Base-by-base conservation (phyloP, 2,797 vertebrate genomes). In the Xiphorhynchus erythropygius region DNA sequence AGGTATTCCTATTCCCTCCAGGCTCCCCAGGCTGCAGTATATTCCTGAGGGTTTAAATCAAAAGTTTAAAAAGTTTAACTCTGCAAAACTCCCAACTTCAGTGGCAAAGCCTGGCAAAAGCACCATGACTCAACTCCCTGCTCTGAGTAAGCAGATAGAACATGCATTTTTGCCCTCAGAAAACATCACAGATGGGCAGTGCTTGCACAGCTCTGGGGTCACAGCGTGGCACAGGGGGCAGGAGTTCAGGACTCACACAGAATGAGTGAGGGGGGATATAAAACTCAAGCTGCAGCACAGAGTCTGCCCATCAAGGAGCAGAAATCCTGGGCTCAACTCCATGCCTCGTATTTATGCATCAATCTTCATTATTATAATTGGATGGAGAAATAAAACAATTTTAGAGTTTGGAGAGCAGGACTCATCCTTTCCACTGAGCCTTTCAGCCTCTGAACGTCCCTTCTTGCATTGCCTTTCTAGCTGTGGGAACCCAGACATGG, bases 61-160 rank as follows among this genome's bases (percentile, higher is more conserved):
- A 63, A 91, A 87, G 76, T 88, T 93, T 63, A 41, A 47, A 13
- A 93, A 76, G 63, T 95, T 86, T 69, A 90, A 74, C 79, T 93
- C 53, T 21, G 65, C 69, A 30, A 7, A 81, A 86, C 57, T 75
- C 69, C 68, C 84, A 62, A 2, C 27, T 87, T 78, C 42, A 17
- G 22, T 47, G 82, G 49, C 23, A 57, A 62, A 90, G 25, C 62
- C 62, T 7, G 8, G 27, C 5, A 2, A 25, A 55, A 59, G n/a
- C 22, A 12, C 7, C 32, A 0, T 5, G 83, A 47, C 47, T 92
- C 67, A 65, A 23, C 13, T n/a, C 22, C 50, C 57, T 89, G 37
- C 30, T 37, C 50, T 13, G 35, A 57, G 25, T 39, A 62, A 69
- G 39, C 73, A 91, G 79, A 47, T 10, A 78, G 47, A 81, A 27